A percentile compares a stretch with the other conserved stretches of the same genome.
Evolutionary conservation across 2,888 invertebrate species (phyloP).

Genomic region (Mythimna pallens): DNA sequence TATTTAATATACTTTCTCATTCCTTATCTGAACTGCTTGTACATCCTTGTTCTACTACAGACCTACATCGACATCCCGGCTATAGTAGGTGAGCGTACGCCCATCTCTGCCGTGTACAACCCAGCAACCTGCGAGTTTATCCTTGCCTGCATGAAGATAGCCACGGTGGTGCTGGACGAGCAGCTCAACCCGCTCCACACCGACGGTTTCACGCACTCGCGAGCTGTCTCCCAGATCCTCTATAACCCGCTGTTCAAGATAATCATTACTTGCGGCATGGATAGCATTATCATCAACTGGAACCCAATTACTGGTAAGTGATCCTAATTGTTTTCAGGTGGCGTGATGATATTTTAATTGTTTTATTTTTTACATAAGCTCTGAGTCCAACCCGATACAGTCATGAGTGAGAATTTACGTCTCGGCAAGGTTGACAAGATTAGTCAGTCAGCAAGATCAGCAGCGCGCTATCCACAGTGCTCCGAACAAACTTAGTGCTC

Average conservation of each 20-base stretch:
- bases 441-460: neutral
- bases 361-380: neutral
- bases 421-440: neutral
- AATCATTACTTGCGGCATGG: slow-evolving; percentile 94
- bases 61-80: slow-evolving; percentile 92
- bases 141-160: slow-evolving; percentile 92
- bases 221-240: slow-evolving; percentile 93
- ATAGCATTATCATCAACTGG: slow-evolving; percentile 96
- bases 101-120: slow-evolving; percentile 92
- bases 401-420: too few relatives aligned
- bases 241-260: slow-evolving; percentile 94
- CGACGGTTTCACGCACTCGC: slow-evolving; percentile 93
- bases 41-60: slow-evolving; percentile 72
- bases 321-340: neutral
- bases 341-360: neutral
- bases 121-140: slow-evolving; percentile 92
- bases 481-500: neutral
- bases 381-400: neutral
- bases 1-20: too few relatives aligned
- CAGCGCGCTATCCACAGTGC: neutral
- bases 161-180: slow-evolving; percentile 92
- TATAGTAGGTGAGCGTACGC: slow-evolving; percentile 91
- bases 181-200: slow-evolving; percentile 92
- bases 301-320: slow-evolving; percentile 92
- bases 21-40: too few relatives aligned